These are phyloP conservation scores for Danio aesculapii DNA, from an alignment of 2,797 vertebrate genomes.

Conservation along the genomic window DNA sequence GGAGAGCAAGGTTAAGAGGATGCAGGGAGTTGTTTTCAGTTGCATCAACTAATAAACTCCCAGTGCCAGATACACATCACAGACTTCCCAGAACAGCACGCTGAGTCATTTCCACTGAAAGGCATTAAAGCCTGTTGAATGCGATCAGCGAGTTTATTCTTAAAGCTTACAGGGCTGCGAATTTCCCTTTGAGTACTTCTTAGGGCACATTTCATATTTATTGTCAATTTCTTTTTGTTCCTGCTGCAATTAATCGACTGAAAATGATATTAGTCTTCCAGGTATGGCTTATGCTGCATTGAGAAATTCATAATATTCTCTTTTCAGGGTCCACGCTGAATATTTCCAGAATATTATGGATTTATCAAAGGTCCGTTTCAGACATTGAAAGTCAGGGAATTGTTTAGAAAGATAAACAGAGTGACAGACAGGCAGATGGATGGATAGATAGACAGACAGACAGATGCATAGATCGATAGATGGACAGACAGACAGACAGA, in stretches of 20 bases:
- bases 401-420: no score
- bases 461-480: no score
- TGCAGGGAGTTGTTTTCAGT: slow-evolving; percentile 30
- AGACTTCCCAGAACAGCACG: slow-evolving; percentile 30
- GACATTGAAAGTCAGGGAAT: no score
- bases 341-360: no score
- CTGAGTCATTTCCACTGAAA: slow-evolving; percentile 46
- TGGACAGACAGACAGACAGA: no score
- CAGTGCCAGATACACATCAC: slow-evolving; percentile 37
- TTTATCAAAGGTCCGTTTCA: no score
- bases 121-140: slow-evolving; percentile 23
- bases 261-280: slow-evolving; percentile 17
- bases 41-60: slow-evolving; percentile 43
- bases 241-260: slow-evolving; percentile 28
- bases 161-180: slow-evolving; percentile 11
- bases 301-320: no score
- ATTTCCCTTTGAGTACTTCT: background rate
- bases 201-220: background rate
- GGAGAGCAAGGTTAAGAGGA: background rate
- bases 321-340: no score
- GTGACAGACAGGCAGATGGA: no score
- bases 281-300: no score
- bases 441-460: no score
- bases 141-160: slow-evolving; percentile 8
- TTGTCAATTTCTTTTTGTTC: slow-evolving; percentile 17